Evolutionary conservation across 2,113 vertebrate species (phyloP).

Genomic region (Edolisoma coerulescens): DNA sequence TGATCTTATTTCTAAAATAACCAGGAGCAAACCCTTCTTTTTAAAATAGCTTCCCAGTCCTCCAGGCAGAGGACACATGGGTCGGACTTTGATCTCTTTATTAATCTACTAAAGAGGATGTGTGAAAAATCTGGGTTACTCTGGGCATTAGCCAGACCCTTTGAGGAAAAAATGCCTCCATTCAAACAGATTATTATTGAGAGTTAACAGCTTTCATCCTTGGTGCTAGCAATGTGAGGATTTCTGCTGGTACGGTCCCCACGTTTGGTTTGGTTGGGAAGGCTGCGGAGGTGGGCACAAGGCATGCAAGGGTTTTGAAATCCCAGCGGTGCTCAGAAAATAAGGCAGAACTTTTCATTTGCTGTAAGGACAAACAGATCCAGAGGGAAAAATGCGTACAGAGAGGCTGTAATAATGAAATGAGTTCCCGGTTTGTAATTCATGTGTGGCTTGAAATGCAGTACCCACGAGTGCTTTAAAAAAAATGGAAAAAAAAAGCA

Average conservation of each 20-base stretch:
- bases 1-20: conserved; percentile 38
- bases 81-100: conserved; percentile 19
- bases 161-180: neutral
- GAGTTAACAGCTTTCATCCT: neutral
- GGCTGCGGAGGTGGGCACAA: neutral
- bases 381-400: neutral
- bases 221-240: neutral
- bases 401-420: neutral
- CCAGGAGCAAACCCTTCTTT: conserved; percentile 14
- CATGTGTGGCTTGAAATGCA: neutral
- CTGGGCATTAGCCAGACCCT: neutral
- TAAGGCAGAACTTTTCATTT: neutral
- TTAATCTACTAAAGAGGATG: conserved; percentile 9
- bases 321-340: neutral
- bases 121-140: conserved; percentile 36
- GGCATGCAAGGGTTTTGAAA: neutral
- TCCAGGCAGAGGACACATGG: neutral
- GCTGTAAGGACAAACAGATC: neutral
- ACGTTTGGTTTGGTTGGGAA: neutral
- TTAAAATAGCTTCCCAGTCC: conserved; percentile 1
- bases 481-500: fast-evolving
- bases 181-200: neutral
- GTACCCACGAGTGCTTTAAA: neutral
- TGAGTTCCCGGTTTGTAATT: neutral
- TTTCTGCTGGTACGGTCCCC: neutral